Evolutionary conservation across 2,888 invertebrate species (phyloP), one percentile per base, ranked within the genome.

Genomic region (Temnothorax rugatulus): DNA sequence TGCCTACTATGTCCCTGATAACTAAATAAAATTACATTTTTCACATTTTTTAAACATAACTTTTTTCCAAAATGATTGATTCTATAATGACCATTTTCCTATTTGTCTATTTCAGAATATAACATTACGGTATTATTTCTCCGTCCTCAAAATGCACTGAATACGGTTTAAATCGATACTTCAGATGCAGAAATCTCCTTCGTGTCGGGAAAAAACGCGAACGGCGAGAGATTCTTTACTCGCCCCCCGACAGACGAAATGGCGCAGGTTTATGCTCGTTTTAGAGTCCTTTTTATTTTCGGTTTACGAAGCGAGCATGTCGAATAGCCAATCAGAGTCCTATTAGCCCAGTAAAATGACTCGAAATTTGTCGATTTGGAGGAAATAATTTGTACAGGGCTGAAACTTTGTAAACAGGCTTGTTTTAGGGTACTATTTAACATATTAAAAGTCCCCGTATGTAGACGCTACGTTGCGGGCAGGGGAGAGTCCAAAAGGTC

Each of bases 301-400:
- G 63, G 34, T 87, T 87, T 87, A 85, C 61, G 83, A 59, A 64
- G 69, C 38, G 73, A 57, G 61, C 59, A 21, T 63, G 64, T 59
- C 59, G 84, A 87, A 85, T 77, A 68, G 68, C 68, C 86, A 76
- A 85, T 87, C 85, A 76, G 25, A 66, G n/a, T 81, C 66, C 59
- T 69, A 13, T 29, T n/a, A n/a, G n/a, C n/a, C n/a, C n/a, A n/a
- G n/a, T n/a, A n/a, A n/a, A n/a, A n/a, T n/a, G n/a, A n/a, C n/a
- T n/a, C n/a, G n/a, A n/a, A n/a, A n/a, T n/a, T n/a, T n/a, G n/a
- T n/a, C n/a, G n/a, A n/a, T n/a, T n/a, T n/a, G n/a, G n/a, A n/a
- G n/a, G n/a, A n/a, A n/a, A n/a, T n/a, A n/a, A n/a, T n/a, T n/a
- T n/a, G n/a, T n/a, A n/a, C n/a, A n/a, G n/a, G n/a, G n/a, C n/a